Base-by-base conservation (phyloP, 64 coral and sea anemone species). In the Actinia tenebrosa region DNA sequence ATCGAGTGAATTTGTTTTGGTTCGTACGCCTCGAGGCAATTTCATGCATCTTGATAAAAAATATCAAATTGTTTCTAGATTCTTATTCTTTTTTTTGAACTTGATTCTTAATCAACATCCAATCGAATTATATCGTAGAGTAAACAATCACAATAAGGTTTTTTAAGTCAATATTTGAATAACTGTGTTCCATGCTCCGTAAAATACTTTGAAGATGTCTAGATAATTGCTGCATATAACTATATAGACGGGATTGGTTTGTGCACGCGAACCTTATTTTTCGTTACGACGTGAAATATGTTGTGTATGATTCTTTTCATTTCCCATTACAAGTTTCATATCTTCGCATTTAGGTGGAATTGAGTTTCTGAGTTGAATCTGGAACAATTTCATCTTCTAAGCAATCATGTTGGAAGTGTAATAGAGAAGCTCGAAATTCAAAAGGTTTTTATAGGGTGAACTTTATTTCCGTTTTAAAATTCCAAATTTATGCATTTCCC, bases 151-250 rank as follows among this genome's bases (percentile, higher is more conserved):
- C 8, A 75, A 1, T 14, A 42, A 25, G n/a, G 69, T 30, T 2
- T 30, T 75, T 75, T 75, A 13, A 42, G 69, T 75, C 37, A 75
- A 75, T 75, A 75, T 75, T 75, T 75, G 64, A 69, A 69, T 69
- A 23, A 69, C 47, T 50, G 56, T 58, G 13, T 66, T 66, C 22
- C 63, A 66, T n/a, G 22, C 22, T 66, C 18, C 19, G 17, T 19
- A 50, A 37, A 37, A 22, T 66, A 66, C 22, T 66, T 66, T 22
- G 18, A 66, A 23, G 20, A 4, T 22, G 63, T 66, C 63, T 66
- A 19, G 63, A 66, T 22, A 22, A 66, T 66, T 66, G 63, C 22
- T 66, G 63, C 3, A 66, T 18, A 23, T 3, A 19, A 66, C 3
- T 18, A 66, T 58, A 58, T 58, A 11, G 56, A 14, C 22, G 63